Evolutionary conservation across 2,797 vertebrate species (phyloP).

Genomic region (Spheniscus humboldti): DNA sequence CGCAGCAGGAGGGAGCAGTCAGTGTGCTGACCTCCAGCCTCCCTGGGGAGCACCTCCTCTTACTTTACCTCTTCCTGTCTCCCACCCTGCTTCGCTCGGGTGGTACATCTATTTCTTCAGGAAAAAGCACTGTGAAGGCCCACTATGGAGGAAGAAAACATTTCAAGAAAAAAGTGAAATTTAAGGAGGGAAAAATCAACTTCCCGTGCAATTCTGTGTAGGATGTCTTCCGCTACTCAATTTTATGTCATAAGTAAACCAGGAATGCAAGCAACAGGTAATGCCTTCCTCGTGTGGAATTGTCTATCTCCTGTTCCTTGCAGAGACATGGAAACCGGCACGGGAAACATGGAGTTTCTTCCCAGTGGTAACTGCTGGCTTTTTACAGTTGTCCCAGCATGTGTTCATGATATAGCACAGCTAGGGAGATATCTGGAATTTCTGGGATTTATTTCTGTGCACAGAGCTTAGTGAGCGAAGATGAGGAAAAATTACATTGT

Average conservation of each 20-base stretch:
- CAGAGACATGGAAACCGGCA: background rate
- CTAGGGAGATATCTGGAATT: slow-evolving; percentile 19
- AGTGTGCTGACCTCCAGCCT: background rate
- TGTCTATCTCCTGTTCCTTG: background rate
- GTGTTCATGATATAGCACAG: background rate
- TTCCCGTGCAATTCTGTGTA: background rate
- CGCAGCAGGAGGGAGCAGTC: background rate
- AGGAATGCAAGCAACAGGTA: background rate
- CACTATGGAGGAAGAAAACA: background rate
- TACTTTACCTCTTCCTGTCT: background rate
- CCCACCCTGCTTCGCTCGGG: background rate
- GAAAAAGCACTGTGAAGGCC: background rate
- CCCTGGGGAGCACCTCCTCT: background rate
- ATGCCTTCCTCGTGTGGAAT: background rate
- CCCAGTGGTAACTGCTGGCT: background rate
- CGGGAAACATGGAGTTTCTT: background rate
- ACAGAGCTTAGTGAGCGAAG: background rate
- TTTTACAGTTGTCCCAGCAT: background rate
- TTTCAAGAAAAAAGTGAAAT: background rate
- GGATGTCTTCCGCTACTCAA: background rate
- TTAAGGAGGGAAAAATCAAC: background rate
- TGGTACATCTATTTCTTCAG: background rate
- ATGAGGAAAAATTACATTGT: background rate
- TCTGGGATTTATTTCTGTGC: slow-evolving; percentile 26
- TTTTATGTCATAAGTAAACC: background rate